Conservation (phyloP, 2,888 invertebrate genomes). For the Thysanoteuthis rhombus region DNA sequence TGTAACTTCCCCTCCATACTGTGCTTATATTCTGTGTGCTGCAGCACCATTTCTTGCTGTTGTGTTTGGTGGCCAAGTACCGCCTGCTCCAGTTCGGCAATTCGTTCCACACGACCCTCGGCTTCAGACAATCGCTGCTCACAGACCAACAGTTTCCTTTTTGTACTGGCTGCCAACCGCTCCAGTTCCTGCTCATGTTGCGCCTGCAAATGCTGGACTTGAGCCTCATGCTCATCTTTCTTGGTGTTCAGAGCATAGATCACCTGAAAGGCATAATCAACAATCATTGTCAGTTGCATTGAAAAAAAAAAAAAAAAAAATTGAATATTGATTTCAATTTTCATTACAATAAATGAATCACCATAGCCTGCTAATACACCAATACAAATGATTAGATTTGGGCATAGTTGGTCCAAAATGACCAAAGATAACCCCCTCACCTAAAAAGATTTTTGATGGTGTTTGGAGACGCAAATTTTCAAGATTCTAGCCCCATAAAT, state of each 20-base stretch:
- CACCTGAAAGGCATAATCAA: conserved; percentile 54
- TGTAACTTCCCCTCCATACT: conserved; percentile 54
- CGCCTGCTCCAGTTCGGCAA: conserved; percentile 53
- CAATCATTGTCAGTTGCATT: background rate
- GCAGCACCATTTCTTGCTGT: conserved; percentile 47
- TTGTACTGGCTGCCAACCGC: conserved; percentile 62
- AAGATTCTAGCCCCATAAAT: no score
- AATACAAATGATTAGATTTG: no score
- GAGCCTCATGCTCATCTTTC: conserved; percentile 67
- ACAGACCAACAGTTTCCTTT: conserved; percentile 56
- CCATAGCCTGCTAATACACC: no score
- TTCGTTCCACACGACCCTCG: conserved; percentile 47
- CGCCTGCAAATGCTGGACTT: conserved; percentile 60
- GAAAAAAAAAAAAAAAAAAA: no score
- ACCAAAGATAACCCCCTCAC: no score
- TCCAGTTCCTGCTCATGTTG: conserved; percentile 66
- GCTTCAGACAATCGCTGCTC: conserved; percentile 54
- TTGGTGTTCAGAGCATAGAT: conserved; percentile 68
- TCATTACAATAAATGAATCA: no score
- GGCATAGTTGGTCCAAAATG: no score
- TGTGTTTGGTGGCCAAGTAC: conserved; percentile 55
- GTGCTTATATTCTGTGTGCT: conserved; percentile 57
- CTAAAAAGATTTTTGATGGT: no score
- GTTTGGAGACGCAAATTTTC: no score
- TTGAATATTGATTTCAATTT: background rate